Evolutionary conservation across 2,797 vertebrate species (phyloP).

Genomic region (Mormyrops boulengeri): DNA sequence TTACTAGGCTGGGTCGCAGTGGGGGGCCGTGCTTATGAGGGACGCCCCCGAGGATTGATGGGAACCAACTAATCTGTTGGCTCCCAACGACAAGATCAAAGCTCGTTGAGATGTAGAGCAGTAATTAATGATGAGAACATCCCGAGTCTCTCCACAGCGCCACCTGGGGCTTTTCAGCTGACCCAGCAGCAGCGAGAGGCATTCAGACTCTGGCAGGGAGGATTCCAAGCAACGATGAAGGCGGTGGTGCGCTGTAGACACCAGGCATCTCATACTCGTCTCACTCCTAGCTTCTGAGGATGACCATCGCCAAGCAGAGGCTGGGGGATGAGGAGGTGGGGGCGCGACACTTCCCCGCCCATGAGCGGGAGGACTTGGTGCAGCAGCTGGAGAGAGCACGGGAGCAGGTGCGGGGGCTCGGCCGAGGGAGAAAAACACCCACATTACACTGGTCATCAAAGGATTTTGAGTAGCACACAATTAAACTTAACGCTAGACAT

Average conservation of each 20-base stretch:
- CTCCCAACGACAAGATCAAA: not conserved
- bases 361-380: slow-evolving; percentile 90
- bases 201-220: not conserved
- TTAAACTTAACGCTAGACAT: not conserved
- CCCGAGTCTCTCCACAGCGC: not conserved
- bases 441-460: not conserved
- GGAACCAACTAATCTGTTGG: not conserved
- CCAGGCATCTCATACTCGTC: not conserved
- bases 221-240: not conserved
- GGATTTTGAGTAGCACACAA: not conserved
- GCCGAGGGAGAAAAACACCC: not conserved
- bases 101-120: not conserved
- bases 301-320: slow-evolving; percentile 95
- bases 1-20: not conserved
- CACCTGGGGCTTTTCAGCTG: not conserved
- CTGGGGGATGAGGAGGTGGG: slow-evolving; percentile 92
- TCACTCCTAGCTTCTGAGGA: slow-evolving; percentile 76
- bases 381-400: slow-evolving; percentile 81
- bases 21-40: not conserved
- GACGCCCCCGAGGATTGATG: not conserved
- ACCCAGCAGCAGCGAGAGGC: too few relatives aligned
- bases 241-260: not conserved
- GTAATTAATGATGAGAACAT: not conserved
- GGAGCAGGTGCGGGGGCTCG: slow-evolving; percentile 68
- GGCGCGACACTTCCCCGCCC: slow-evolving; percentile 83